Evolutionary conservation across 2,797 vertebrate genomes (phyloP).

Genomic region (Yasuhikotakia modesta): DNA sequence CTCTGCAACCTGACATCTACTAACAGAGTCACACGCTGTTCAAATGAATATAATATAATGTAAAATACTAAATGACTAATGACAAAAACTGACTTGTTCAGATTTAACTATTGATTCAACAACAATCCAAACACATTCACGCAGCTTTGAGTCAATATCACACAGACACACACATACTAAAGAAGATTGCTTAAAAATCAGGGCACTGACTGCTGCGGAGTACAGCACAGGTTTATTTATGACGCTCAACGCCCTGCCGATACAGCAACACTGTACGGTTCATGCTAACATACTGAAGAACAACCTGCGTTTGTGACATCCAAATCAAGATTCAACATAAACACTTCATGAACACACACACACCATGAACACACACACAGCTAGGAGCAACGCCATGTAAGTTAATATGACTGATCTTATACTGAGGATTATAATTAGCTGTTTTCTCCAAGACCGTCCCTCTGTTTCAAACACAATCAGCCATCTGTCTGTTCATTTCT

Average conservation of each 20-base stretch:
- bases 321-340: conserved; percentile 33
- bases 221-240: conserved; percentile 34
- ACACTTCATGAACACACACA: too few species aligned
- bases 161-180: too few species aligned
- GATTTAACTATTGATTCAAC: not conserved
- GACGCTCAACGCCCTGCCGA: conserved; percentile 24
- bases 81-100: not conserved
- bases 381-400: not conserved
- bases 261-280: too few species aligned
- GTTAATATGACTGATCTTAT: conserved; percentile 4
- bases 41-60: too few species aligned
- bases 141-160: not conserved
- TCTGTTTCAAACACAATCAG: not conserved
- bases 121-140: not conserved
- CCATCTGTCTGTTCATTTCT: conserved; percentile 7
- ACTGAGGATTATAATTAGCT: conserved; percentile 15
- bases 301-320: too few species aligned
- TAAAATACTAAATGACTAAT: not conserved
- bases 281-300: too few species aligned
- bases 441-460: not conserved
- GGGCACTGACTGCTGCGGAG: conserved; percentile 18
- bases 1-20: too few species aligned
- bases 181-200: conserved; percentile 11
- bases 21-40: too few species aligned
- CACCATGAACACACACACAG: conserved; percentile 11